Evolutionary conservation across 2,113 vertebrate genomes (phyloP), one percentile per base, ranked within the genome.

Genomic region (Lepus europaeus): DNA sequence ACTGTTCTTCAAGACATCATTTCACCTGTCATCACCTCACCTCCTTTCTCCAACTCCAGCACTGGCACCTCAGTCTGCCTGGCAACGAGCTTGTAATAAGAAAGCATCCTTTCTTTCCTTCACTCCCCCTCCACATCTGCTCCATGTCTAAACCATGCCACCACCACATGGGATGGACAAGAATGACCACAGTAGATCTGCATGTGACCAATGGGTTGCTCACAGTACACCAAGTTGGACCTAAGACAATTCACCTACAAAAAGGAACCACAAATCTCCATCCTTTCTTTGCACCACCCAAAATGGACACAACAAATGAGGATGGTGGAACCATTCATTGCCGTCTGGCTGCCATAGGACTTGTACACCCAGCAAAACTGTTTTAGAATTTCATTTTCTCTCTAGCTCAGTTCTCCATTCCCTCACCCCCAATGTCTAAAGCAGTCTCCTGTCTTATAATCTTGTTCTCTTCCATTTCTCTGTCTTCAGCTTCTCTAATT

Each of bases 271-370:
- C 19, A 51, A 73, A 36, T 69, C 72, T 29, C 12, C 33, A 63
- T 68, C 29, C n/a, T 93, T 82, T 56, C 10, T 93, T 94, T 81
- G 84, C 49, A 31, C 49, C 59, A 88, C 29, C 27, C 45, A 88
- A 93, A 78, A 31, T 88, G 39, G n/a, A 39, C 45, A 39, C 74
- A 94, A 86, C 59, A 82, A 87, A 90, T 64, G 27, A 84, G 13
- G 56, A 45, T 79, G 27, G 49, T 74, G 12, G 31, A 69, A 49
- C 2, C 22, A 39, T 66, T 69, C 86, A 22, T 63, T 85, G 53
- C 29, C 33, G 23, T 45, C 49, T 90, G 20, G 29, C 74, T 64
- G 49, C 39, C 64, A 79, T 0, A 51, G 69, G 36, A 74, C 17
- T 59, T 23, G 10, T 51, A 61, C 33, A 89, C 27, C 93, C 9